These are phyloP conservation scores for Pipistrellus kuhlii DNA, from an alignment of 2,797 vertebrate genomes.

Conservation along the genomic window DNA sequence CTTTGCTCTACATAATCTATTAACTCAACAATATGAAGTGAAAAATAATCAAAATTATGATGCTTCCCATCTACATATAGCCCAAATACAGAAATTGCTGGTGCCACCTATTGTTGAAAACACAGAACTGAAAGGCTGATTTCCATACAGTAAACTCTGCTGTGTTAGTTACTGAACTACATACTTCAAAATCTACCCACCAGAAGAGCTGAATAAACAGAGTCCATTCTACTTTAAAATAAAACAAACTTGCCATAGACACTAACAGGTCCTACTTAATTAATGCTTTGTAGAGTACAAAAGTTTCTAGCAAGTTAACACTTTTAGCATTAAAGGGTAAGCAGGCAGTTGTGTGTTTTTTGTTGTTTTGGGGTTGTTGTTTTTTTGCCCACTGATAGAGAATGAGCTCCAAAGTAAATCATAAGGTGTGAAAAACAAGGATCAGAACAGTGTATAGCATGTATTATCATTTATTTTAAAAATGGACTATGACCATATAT, in stretches of 20 bases:
- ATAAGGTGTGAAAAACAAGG: background rate
- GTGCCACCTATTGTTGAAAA: conserved; percentile 85
- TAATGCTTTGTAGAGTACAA: background rate
- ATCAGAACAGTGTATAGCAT: background rate
- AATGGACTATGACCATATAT: background rate
- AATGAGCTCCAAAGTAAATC: conserved; percentile 7
- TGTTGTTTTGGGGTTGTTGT: too few species aligned
- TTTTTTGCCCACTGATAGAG: background rate
- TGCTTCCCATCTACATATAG: conserved; percentile 11
- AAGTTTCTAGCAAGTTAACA: background rate
- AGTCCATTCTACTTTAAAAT: background rate
- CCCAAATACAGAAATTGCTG: conserved; percentile 80
- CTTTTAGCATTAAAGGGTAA: background rate
- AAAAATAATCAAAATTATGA: conserved; percentile 73
- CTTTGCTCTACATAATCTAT: conserved; percentile 73
- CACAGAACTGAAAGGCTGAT: conserved; percentile 78
- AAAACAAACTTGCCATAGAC: background rate
- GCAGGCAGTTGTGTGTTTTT: background rate
- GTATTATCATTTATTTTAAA: background rate
- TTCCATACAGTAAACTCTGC: background rate
- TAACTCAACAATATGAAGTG: conserved; percentile 60
- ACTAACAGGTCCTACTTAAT: background rate
- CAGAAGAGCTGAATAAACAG: background rate
- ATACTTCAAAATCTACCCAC: conserved; percentile 12
- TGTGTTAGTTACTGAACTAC: background rate